phyloP scores from a whole-genome alignment of 1,140 invertebrate genomes.

The Melipona quadrifasciata region DNA sequence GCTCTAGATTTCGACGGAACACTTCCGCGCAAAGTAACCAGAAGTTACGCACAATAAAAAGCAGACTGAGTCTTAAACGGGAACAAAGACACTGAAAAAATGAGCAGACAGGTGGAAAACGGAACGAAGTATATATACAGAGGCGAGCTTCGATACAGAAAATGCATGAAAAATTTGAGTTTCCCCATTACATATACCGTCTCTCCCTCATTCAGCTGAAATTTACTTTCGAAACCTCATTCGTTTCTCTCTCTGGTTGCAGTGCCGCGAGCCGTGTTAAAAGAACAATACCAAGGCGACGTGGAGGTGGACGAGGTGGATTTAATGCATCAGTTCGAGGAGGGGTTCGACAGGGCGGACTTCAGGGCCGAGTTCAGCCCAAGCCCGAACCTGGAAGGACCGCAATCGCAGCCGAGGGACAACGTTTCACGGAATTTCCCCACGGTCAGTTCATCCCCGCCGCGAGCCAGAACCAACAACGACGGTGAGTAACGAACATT shows the following conservation, averaged over 20 bases:
- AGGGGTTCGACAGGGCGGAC: slow-evolving; percentile 81
- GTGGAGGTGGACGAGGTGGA: slow-evolving; percentile 87
- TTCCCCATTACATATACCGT: neutral
- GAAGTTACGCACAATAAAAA: neutral
- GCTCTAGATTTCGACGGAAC: too few species aligned
- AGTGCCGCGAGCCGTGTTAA: slow-evolving; percentile 93
- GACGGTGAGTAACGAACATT: slow-evolving; percentile 71
- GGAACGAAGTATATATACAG: neutral
- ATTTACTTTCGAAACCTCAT: neutral
- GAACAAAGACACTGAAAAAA: neutral
- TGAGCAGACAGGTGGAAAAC: neutral
- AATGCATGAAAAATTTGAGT: neutral
- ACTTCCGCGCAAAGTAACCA: neutral
- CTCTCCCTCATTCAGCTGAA: neutral
- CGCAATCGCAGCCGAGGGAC: slow-evolving; percentile 77
- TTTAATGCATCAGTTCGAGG: slow-evolving; percentile 79
- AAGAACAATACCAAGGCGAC: slow-evolving; percentile 88
- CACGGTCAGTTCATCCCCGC: slow-evolving; percentile 76
- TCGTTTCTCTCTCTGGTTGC: slow-evolving; percentile 70
- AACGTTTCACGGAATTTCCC: slow-evolving; percentile 77
- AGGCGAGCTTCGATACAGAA: neutral
- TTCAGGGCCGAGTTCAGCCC: slow-evolving; percentile 80
- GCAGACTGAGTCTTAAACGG: neutral
- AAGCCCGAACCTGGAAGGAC: slow-evolving; percentile 80
- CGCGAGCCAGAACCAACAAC: slow-evolving; percentile 77